Conservation (phyloP, 2,113 vertebrate species). For the Brachionichthys hirsutus region DNA sequence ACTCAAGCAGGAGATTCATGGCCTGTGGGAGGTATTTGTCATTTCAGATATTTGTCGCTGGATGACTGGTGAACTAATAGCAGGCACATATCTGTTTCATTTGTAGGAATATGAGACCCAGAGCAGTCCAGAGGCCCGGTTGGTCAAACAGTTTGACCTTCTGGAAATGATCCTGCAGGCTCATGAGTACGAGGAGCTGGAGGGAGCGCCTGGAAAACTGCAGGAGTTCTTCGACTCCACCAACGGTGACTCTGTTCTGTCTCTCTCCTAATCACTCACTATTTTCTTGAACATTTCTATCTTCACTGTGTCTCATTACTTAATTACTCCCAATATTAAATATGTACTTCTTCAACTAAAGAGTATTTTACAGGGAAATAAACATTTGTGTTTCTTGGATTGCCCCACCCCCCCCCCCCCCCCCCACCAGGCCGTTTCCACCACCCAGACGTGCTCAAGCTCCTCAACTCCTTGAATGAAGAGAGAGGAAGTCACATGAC, state of each 20-base stretch:
- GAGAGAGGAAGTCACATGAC: constrained; percentile 78
- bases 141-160: constrained; percentile 95
- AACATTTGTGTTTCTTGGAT: background rate
- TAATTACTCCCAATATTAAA: too few species aligned
- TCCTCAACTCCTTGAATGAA: constrained; percentile 83
- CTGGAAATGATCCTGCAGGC: constrained; percentile 98
- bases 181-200: constrained; percentile 91
- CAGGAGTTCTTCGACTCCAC: constrained; percentile 96
- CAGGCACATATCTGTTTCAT: background rate
- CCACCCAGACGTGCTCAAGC: constrained; percentile 88
- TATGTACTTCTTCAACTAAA: too few species aligned
- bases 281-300: too few species aligned
- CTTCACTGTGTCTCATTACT: too few species aligned
- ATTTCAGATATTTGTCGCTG: background rate
- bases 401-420: background rate
- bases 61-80: background rate
- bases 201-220: constrained; percentile 85
- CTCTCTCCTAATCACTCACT: background rate
- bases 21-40: constrained; percentile 85
- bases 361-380: background rate
- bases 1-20: constrained; percentile 86
- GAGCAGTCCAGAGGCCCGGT: constrained; percentile 83
- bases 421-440: constrained; percentile 84
- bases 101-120: constrained; percentile 90
- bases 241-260: constrained; percentile 69